Evolutionary conservation across 2,888 invertebrate genomes (phyloP).

Genomic region (Leptopilina myrica): DNA sequence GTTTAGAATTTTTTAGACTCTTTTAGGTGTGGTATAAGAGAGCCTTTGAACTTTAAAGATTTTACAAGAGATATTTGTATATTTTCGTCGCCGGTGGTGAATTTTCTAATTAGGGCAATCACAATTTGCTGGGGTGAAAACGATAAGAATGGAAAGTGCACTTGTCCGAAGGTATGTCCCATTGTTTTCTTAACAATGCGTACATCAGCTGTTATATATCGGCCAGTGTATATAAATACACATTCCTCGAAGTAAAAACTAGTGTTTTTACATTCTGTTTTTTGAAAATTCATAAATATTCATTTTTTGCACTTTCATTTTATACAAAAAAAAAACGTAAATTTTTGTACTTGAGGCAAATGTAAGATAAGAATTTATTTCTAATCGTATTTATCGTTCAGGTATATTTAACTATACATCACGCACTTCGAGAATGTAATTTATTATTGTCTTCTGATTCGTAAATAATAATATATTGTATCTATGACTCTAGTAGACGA

Average conservation of each 20-base stretch:
- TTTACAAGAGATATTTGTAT: not conserved
- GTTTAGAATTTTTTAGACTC: not conserved
- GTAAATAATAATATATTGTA: too few species aligned
- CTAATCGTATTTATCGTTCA: too few species aligned
- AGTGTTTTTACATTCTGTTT: too few species aligned
- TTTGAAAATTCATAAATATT: too few species aligned
- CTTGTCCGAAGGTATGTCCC: constrained; percentile 29
- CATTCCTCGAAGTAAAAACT: not conserved
- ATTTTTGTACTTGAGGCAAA: too few species aligned
- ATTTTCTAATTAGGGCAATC: constrained; percentile 16
- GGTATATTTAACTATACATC: too few species aligned
- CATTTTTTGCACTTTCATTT: too few species aligned
- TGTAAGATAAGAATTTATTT: too few species aligned
- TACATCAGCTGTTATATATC: not conserved
- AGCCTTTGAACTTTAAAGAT: not conserved
- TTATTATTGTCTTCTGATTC: too few species aligned
- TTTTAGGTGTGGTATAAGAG: not conserved
- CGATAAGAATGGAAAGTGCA: constrained; percentile 33
- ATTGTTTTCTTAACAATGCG: constrained; percentile 29
- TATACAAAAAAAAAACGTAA: too few species aligned
- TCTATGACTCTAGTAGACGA: too few species aligned
- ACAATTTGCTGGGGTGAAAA: constrained; percentile 16
- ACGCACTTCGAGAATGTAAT: too few species aligned
- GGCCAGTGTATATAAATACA: not conserved
- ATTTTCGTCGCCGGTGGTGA: not conserved